These are phyloP conservation scores for Lepus americanus DNA, from an alignment of 2,113 vertebrate species.

Conservation along the genomic window DNA sequence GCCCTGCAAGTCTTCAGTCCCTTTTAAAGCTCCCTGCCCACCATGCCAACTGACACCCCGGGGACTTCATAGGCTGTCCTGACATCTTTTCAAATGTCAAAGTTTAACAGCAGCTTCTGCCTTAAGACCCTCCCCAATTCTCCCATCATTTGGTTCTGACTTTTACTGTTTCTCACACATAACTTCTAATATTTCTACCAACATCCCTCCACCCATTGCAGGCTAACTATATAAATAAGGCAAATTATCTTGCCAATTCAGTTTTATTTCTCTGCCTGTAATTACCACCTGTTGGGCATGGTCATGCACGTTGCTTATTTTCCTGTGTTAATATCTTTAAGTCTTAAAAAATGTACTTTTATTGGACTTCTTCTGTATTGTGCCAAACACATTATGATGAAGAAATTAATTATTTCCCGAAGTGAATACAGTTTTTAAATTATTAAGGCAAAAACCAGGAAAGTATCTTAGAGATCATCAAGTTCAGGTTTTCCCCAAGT, in stretches of 20 bases:
- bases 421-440: slow-evolving; percentile 1
- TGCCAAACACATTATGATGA: neutral
- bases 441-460: slow-evolving; percentile 4
- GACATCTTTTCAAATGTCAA: neutral
- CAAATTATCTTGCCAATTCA: neutral
- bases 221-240: neutral
- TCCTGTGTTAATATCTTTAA: neutral
- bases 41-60: neutral
- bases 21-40: neutral
- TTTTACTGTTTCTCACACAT: neutral
- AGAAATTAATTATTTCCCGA: neutral
- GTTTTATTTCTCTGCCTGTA: neutral
- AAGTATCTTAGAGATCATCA: neutral
- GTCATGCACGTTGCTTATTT: neutral
- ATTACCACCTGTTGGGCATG: neutral
- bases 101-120: neutral
- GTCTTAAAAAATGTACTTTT: neutral
- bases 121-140: neutral
- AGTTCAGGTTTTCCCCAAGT: neutral
- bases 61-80: neutral
- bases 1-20: neutral
- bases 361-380: neutral
- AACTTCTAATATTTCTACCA: neutral
- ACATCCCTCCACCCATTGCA: neutral
- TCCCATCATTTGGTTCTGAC: neutral